Conservation (phyloP, 2,888 invertebrate species). For the Phyto melanocephala region DNA sequence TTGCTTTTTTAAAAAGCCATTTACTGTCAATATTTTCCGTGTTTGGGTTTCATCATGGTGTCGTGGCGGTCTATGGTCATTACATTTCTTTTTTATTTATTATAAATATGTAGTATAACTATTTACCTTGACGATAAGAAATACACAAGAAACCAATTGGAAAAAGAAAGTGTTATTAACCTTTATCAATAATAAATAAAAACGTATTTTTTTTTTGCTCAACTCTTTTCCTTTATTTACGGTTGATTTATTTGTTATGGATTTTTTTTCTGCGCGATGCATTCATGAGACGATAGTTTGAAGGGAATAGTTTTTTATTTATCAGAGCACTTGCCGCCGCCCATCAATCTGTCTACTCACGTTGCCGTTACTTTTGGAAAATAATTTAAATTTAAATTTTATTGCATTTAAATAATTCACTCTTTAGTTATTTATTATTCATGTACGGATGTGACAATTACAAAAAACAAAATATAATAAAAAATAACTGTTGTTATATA, state of each 20-base stretch:
- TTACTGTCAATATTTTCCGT: constrained; percentile 10
- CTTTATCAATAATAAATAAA: constrained; percentile 40
- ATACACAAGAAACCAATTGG: neutral
- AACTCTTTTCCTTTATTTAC: constrained; percentile 11
- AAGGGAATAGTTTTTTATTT: neutral
- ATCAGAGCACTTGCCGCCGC: constrained; percentile 27
- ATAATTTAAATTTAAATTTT: constrained; percentile 30
- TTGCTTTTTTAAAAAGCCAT: neutral
- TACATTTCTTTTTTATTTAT: neutral
- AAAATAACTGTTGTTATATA: neutral
- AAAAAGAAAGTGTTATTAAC: constrained; percentile 63
- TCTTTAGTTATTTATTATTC: neutral
- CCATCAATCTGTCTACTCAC: constrained; percentile 61
- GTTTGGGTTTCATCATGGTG: constrained; percentile 18
- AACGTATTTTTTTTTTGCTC: neutral
- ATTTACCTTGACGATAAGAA: neutral
- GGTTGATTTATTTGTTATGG: constrained; percentile 4
- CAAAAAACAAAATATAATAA: too few relatives aligned
- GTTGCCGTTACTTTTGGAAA: constrained; percentile 27
- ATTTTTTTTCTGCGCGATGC: neutral
- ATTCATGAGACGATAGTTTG: neutral
- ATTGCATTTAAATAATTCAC: constrained; percentile 13
- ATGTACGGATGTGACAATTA: constrained; percentile 32
- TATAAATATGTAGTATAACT: too few relatives aligned
- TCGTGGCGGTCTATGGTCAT: constrained; percentile 6